Base-by-base conservation (phyloP, 2,888 invertebrate species). In the Nemotelus pantherinus region DNA sequence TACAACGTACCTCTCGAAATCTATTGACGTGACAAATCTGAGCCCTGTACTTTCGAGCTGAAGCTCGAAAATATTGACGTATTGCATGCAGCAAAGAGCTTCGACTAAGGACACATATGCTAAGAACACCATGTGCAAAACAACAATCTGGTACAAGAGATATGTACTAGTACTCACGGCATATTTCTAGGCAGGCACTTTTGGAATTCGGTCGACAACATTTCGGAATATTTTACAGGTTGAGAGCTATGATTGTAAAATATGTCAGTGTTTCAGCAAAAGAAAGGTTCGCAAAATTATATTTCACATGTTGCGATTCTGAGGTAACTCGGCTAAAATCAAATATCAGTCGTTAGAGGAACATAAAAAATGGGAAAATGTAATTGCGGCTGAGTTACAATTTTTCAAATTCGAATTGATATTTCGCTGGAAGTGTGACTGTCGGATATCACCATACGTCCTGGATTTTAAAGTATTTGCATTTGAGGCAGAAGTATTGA, bases 141-240 rank as follows among this genome's bases (percentile, higher is more conserved):
- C 45, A 3, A 6, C 9, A 44, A 65, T 45, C 44, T 9, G 9
- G 7, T 2, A 7, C 10, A 45, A 45, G 9, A 45, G 65, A 7
- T 7, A 7, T 6, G 41, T 43, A 4, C 43, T 0, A 39, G 43
- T 63, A 63, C 10, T 39, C n/a, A 43, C 41, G 3, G 9, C 2
- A 50, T 6, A 43, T 41, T 41, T 39, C 10, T 53, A 25, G n/a
- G 9, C 39, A 50, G 5, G 39, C 6, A 55, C 7, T 25, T 67
- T 25, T 9, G 43, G 50, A 1, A 25, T 63, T 63, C 43, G 58
- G 25, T 58, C 58, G 7, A 63, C 39, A 43, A 39, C 3, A 47
- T 70, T 70, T 70, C 53, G 70, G 70, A 53, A 70, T 70, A 70
- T 70, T 70, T 70, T 43, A 43, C 70, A 70, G 70, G 55, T 70